Evolutionary conservation across 37 sponge, comb jelly and placozoan genomes (phyloP), one percentile per base, ranked within the genome.

Genomic region (Mnemiopsis leidyi): DNA sequence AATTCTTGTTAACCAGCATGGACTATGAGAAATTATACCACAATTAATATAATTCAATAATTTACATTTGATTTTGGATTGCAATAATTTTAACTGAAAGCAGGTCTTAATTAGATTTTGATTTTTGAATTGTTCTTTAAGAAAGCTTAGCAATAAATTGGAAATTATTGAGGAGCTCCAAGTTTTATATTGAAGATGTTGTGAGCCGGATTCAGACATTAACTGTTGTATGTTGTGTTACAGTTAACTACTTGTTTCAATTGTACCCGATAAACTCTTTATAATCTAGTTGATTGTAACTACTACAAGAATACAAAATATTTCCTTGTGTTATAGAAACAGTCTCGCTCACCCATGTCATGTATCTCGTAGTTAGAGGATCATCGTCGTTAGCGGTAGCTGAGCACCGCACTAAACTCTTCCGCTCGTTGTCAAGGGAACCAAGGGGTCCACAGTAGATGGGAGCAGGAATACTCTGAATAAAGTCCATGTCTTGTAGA

Each of bases 291-390:
- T 48, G 13, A 48, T 48, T 48, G 5, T 18, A 5, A 48, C 61
- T 18, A 48, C 61, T 48, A 18, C 5, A 48, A 48, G 61, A 48
- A 13, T 48, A 48, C 61, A 13, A 48, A 48, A 48, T 48, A 48
- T 48, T 13, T 48, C 61, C 13, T 48, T n/a, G n/a, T n/a, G n/a
- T n/a, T n/a, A n/a, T n/a, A n/a, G n/a, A n/a, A n/a, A n/a, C n/a
- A n/a, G n/a, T n/a, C n/a, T n/a, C n/a, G n/a, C 48, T 18, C n/a
- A 85, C 90, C 90, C 90, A 85, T 28, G 90, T 85, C 90, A 85
- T 85, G 48, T 85, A n/a, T 23, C 90, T 18, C 5, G 40, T 39
- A 39, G 90, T n/a, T 1, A 85, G 61, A 16, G 90, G 90, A 26
- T 85, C 90, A 29, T 38, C 40, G 20, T 33, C 35, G 29, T 85